Evolutionary conservation across 2,113 vertebrate genomes (phyloP).

Genomic region (Pachycephala philippinensis): DNA sequence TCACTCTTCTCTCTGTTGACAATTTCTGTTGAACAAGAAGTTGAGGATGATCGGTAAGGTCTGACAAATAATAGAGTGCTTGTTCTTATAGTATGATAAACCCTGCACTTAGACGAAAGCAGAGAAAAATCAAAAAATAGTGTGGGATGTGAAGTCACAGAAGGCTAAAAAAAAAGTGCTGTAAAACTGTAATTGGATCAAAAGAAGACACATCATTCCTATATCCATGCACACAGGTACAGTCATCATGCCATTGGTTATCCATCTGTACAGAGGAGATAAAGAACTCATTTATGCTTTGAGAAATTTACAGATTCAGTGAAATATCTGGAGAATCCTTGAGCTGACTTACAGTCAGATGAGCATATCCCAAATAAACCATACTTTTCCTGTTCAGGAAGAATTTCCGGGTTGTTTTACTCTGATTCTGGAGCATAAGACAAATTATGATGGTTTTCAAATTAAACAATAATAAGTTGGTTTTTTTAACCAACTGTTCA

Average conservation of each 20-base stretch:
- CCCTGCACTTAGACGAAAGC: background rate
- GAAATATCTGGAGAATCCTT: background rate
- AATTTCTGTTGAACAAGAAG: background rate
- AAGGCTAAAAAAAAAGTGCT: background rate
- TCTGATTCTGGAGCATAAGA: background rate
- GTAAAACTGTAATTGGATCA: accelerated
- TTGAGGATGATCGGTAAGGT: accelerated
- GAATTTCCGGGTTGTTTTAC: background rate
- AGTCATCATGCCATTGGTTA: background rate
- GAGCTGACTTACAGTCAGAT: background rate
- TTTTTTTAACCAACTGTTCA: background rate
- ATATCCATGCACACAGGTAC: no score
- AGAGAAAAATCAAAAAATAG: background rate
- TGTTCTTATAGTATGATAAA: background rate
- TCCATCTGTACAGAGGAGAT: background rate
- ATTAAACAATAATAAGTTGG: background rate
- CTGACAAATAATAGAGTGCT: background rate
- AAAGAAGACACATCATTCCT: background rate
- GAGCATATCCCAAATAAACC: background rate
- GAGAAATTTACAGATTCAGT: background rate
- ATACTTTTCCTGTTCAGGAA: background rate
- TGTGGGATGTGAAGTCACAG: background rate
- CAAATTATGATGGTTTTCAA: background rate
- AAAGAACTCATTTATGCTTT: background rate
- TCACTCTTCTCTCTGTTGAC: background rate